Conservation (phyloP, 2,888 invertebrate genomes). For the Pristionchus maxplancki region DNA sequence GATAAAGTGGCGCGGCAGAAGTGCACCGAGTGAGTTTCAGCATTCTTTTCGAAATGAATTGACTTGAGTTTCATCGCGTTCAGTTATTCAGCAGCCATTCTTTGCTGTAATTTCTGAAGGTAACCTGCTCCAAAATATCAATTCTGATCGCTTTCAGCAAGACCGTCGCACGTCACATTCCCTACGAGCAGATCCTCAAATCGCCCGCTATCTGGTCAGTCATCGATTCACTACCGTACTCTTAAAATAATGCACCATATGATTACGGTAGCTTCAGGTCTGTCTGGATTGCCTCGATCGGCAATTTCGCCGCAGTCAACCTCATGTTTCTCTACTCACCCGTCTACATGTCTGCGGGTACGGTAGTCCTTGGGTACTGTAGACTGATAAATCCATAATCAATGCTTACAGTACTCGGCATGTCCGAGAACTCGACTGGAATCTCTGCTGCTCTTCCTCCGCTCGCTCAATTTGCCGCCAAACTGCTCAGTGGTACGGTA, state of each 20-base stretch:
- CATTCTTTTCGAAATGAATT: background rate
- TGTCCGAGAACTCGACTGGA: constrained; percentile 64
- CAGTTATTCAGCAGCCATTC: no score
- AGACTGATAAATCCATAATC: background rate
- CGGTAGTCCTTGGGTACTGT: background rate
- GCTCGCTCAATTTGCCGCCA: constrained; percentile 65
- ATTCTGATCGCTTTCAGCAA: background rate
- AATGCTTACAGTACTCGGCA: constrained; percentile 62
- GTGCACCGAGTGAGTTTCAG: constrained; percentile 31
- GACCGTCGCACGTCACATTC: constrained; percentile 52
- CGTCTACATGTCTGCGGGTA: constrained; percentile 57
- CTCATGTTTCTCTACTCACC: constrained; percentile 70
- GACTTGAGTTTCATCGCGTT: background rate
- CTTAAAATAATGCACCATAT: no score
- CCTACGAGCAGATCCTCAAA: constrained; percentile 60
- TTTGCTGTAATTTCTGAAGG: no score
- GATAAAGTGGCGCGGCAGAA: constrained; percentile 69
- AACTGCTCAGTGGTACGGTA: constrained; percentile 58
- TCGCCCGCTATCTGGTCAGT: constrained; percentile 65
- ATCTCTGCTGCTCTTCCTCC: constrained; percentile 69
- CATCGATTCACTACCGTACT: constrained; percentile 41
- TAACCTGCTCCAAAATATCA: background rate
- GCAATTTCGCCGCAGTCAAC: constrained; percentile 70
- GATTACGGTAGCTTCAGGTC: background rate
- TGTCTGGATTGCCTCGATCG: constrained; percentile 68